Percentiles rank a stretch among this genome's conserved stretches.
These are phyloP conservation scores for Panurus biarmicus DNA, from an alignment of 2,113 vertebrate species.

Conservation along the genomic window DNA sequence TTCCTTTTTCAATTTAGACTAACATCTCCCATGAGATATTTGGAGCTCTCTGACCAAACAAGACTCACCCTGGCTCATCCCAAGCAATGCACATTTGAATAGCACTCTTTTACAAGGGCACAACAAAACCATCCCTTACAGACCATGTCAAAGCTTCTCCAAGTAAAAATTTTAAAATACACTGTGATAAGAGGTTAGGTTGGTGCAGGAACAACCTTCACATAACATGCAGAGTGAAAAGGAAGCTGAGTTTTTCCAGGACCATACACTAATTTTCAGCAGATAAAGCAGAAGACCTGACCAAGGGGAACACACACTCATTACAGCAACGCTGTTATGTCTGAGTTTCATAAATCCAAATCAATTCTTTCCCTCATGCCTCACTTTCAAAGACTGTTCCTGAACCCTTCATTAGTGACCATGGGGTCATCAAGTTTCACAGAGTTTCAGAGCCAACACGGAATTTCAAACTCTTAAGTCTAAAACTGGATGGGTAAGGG, in stretches of 20 bases:
- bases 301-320: not conserved
- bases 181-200: not conserved
- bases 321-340: not conserved
- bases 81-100: not conserved
- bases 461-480: not conserved
- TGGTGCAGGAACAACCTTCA: not conserved
- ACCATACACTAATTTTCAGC: not conserved
- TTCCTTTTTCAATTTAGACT: conserved; percentile 35
- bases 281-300: not conserved
- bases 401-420: not conserved
- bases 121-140: not conserved
- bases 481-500: not conserved
- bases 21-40: not conserved
- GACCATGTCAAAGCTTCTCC: not conserved
- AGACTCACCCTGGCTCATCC: not conserved
- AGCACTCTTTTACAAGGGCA: not conserved
- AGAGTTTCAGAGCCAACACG: not conserved
- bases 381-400: not conserved
- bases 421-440: not conserved
- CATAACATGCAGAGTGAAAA: not conserved
- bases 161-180: not conserved
- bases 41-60: not conserved
- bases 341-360: not conserved
- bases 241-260: not conserved
- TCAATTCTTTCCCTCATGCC: not conserved